Evolutionary conservation across 2,797 vertebrate genomes (phyloP).

Genomic region (Hafferia zeledoni): DNA sequence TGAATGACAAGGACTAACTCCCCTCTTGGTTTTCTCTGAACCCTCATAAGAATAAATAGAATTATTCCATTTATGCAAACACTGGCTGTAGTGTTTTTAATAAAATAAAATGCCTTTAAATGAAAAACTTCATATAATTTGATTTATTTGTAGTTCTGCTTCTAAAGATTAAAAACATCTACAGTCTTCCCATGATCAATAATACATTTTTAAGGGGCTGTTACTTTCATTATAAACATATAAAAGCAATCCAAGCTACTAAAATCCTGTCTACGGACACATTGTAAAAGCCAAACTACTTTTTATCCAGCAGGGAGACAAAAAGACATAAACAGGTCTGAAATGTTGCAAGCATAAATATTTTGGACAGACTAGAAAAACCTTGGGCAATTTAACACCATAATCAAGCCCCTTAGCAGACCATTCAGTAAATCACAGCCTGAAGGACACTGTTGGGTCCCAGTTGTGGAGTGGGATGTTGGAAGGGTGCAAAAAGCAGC

Average conservation of each 20-base stretch:
- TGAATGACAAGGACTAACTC: not conserved
- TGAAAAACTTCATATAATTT: not conserved
- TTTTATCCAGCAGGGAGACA: not conserved
- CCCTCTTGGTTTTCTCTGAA: not conserved
- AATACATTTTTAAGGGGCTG: conserved; percentile 1
- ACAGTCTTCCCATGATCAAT: not conserved
- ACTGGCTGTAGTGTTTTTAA: not conserved
- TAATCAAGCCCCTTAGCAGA: not conserved
- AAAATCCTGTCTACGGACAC: not conserved
- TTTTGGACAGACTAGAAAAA: not conserved
- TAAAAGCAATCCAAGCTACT: conserved; percentile 21
- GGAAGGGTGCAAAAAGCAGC: not conserved
- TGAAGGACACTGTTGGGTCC: not conserved
- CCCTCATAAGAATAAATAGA: not conserved
- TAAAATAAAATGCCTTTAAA: not conserved
- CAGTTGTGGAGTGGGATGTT: not conserved
- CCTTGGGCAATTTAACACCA: not conserved
- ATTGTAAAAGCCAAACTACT: not conserved
- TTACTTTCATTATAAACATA: conserved; percentile 17
- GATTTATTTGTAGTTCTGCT: not conserved
- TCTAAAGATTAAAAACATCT: conserved; percentile 10
- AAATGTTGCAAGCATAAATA: not conserved
- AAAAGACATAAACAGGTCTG: not conserved
- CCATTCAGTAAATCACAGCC: not conserved
- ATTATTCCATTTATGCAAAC: not conserved